Conservation (phyloP, 2,113 vertebrate genomes). For the Sitta europaea region DNA sequence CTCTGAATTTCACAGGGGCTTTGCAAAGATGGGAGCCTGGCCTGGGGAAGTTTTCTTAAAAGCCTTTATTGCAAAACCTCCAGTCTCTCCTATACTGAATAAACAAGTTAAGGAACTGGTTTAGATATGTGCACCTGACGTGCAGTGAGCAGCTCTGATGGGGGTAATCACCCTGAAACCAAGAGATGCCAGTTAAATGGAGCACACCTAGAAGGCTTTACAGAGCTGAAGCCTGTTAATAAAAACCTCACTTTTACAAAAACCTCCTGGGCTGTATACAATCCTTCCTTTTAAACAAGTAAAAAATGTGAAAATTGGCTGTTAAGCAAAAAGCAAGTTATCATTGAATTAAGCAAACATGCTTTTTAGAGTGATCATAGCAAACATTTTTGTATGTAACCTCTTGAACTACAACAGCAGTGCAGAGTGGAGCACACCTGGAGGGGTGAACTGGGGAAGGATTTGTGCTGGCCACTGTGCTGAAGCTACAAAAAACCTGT, state of each 20-base stretch:
- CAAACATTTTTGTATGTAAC: not conserved
- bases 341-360: not conserved
- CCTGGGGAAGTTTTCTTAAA: not conserved
- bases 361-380: not conserved
- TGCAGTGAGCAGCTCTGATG: not conserved
- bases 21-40: not conserved
- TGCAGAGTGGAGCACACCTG: not conserved
- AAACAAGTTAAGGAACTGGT: not conserved
- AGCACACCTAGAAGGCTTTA: rapidly evolving
- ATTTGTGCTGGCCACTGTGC: not conserved
- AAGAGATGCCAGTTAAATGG: not conserved
- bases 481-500: not conserved
- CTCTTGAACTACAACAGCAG: not conserved
- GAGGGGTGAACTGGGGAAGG: not conserved
- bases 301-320: not conserved
- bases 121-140: not conserved
- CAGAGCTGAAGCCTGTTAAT: not conserved
- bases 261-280: not conserved
- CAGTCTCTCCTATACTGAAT: not conserved
- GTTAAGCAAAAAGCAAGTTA: not conserved
- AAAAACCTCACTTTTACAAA: not conserved
- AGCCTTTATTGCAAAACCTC: not conserved
- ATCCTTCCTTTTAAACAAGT: not conserved
- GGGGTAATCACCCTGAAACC: not conserved
- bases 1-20: not conserved